A percentile compares a stretch with the other conserved stretches of the same genome.
These are phyloP conservation scores for Wasmannia auropunctata DNA, from an alignment of 1,140 invertebrate species.

Conservation along the genomic window DNA sequence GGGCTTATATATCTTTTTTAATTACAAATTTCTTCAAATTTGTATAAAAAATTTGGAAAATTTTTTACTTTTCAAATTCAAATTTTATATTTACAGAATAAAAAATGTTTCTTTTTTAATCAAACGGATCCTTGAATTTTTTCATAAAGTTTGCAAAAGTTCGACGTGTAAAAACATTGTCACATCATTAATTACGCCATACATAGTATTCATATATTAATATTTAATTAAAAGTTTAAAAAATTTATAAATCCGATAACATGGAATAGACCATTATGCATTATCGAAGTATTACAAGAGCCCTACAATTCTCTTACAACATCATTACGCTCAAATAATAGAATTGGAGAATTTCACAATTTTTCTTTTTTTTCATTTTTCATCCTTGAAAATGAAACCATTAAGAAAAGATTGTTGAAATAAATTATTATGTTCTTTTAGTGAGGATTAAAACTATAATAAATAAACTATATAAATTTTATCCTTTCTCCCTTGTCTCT, in stretches of 20 bases:
- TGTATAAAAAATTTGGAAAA: not conserved
- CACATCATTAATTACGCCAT: not conserved
- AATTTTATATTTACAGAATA: not conserved
- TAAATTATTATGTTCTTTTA: not conserved
- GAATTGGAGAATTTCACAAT: not conserved
- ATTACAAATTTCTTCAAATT: not conserved
- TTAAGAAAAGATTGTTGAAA: not conserved
- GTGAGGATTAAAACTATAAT: not conserved
- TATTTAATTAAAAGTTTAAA: not conserved
- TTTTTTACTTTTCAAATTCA: not conserved
- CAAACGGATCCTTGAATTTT: not conserved
- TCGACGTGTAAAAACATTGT: not conserved
- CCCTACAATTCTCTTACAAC: not conserved
- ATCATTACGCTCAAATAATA: not conserved
- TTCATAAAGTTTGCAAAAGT: not conserved
- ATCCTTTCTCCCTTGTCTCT: not conserved
- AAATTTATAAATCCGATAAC: not conserved
- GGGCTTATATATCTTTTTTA: not conserved
- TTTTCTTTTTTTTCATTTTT: not conserved
- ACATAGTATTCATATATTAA: not conserved
- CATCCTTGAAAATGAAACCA: constrained; percentile 7
- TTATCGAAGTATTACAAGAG: not conserved
- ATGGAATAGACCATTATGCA: not conserved
- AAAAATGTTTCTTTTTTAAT: not conserved
- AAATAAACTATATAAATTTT: no score